Base-by-base conservation (phyloP, 2,888 invertebrate genomes). In the Myopa testacea region DNA sequence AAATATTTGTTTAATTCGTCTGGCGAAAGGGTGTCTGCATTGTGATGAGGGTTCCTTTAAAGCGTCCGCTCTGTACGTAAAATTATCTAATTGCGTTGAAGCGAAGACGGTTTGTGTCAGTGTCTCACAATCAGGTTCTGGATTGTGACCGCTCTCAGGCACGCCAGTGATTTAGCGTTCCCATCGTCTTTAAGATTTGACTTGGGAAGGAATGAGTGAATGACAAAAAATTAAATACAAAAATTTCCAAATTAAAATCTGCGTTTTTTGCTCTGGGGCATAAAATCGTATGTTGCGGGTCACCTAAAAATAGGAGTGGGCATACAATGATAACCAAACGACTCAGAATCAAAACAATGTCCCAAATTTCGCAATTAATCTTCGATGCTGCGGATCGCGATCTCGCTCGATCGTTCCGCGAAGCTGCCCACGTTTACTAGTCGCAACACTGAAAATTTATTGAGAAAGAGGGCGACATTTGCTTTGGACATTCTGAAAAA, bases 1-100 rank as follows among this genome's bases (percentile, higher is more conserved):
- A 87, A 87, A 87, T 86, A 87, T 87, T 87, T 86, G 83, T 85
- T 87, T 86, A 86, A 86, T 84, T 85, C 86, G 84, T 82, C 84
- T 83, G 80, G 80, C 60, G 65, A 78, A 68, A 52, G 71, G 76
- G 69, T 76, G 76, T 76, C 70, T 69, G 45, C 69, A 38, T 19
- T 69, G 65, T 76, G 76, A 75, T 75, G 75, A 68, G 75, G 75
- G 68, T 38, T 73, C 37, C 67, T 74, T 75, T 60, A 58, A 26
- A 19, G 34, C n/a, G 40, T 69, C 45, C 69, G 16, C 14, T 69
- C 19, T 19, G 38, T 75, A 81, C 83, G 84, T 79, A 84, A 84
- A 81, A 81, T 82, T 85, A 75, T 87, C 83, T 87, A 87, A 87
- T 87, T 87, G 86, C 87, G 85, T 85, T 87, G 85, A 86, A 85